These are phyloP conservation scores for Calephelis nemesis DNA, from an alignment of 1,140 invertebrate genomes.

Conservation along the genomic window DNA sequence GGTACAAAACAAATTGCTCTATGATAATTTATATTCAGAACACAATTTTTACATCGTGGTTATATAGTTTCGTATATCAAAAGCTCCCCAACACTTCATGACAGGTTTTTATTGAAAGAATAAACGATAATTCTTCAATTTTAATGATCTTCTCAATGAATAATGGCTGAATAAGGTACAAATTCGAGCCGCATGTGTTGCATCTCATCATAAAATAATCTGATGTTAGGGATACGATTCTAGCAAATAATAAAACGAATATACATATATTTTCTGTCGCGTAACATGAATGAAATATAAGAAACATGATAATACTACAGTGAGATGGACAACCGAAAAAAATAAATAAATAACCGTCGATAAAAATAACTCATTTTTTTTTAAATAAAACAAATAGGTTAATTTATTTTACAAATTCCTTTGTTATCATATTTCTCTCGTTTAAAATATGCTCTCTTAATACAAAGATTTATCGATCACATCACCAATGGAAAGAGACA, in stretches of 20 bases:
- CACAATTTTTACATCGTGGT: too few species aligned
- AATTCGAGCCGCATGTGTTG: constrained; percentile 63
- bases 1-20: too few species aligned
- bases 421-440: constrained; percentile 78
- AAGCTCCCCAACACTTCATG: constrained; percentile 13
- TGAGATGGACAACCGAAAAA: constrained; percentile 36
- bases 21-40: too few species aligned
- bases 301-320: constrained; percentile 55
- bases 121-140: constrained; percentile 59
- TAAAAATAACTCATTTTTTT: constrained; percentile 51
- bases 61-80: too few species aligned
- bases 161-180: constrained; percentile 71
- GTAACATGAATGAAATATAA: constrained; percentile 49
- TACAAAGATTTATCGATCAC: constrained; percentile 78
- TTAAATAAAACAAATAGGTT: constrained; percentile 78
- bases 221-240: constrained; percentile 64
- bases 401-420: constrained; percentile 79
- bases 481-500: constrained; percentile 64
- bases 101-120: constrained; percentile 59
- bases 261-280: constrained; percentile 58
- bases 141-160: constrained; percentile 64
- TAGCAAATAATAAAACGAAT: constrained; percentile 66
- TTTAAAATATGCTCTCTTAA: constrained; percentile 75
- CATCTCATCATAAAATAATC: constrained; percentile 72
- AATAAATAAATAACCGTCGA: constrained; percentile 28